These are phyloP conservation scores for Megaustenia siamemsis DNA, from an alignment of 2,888 invertebrate species.

Conservation along the genomic window DNA sequence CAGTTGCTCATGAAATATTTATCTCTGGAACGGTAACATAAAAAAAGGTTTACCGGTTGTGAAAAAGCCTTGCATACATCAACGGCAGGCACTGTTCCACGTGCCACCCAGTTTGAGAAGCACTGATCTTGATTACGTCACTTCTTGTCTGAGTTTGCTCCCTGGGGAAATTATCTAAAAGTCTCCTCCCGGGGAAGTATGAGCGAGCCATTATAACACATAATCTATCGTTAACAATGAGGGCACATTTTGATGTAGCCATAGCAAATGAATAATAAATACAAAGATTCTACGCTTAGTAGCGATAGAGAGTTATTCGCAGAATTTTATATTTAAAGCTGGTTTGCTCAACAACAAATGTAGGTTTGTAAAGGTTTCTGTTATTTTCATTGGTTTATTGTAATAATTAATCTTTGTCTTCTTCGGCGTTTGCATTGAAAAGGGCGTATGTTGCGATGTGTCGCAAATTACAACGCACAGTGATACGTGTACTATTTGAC, in stretches of 20 bases:
- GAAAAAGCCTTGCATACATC: too few species aligned
- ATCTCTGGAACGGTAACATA: too few species aligned
- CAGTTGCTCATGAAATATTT: too few species aligned
- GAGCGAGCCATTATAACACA: constrained; percentile 15
- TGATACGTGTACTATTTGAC: too few species aligned
- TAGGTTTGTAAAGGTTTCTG: neutral
- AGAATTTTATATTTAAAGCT: constrained; percentile 39
- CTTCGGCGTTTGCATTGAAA: too few species aligned
- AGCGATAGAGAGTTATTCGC: neutral
- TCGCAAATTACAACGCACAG: too few species aligned
- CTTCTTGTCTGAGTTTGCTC: neutral
- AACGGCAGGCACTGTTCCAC: too few species aligned
- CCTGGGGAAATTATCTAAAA: constrained; percentile 50
- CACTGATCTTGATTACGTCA: too few species aligned
- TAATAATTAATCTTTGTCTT: too few species aligned
- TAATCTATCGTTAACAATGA: constrained; percentile 43
- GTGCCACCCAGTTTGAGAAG: too few species aligned
- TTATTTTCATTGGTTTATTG: neutral
- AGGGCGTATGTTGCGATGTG: too few species aligned
- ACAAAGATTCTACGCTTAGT: neutral
- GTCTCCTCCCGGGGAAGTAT: constrained; percentile 1
- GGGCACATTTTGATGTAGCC: constrained; percentile 3
- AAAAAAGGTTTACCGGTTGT: too few species aligned
- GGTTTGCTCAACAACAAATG: neutral
- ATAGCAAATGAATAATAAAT: neutral